Base-by-base conservation (phyloP, 2,888 invertebrate species). In the Onthophagus sagittarius region DNA sequence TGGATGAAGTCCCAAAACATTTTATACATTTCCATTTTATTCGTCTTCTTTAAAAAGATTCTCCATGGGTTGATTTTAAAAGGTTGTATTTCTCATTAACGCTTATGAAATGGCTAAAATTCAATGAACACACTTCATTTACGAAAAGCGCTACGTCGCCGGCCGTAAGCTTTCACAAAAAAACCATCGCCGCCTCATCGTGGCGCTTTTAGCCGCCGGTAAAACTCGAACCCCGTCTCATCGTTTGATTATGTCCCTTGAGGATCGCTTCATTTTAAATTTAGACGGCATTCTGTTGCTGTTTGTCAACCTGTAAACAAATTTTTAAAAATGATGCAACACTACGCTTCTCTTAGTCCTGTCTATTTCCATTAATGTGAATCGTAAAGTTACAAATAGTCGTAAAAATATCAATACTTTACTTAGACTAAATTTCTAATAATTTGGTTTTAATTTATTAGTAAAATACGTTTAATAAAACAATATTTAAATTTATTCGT, bases 181-280 rank as follows among this genome's bases (percentile, higher is more conserved):
- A 53, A 53, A 53, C 1, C 39, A 67, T 67, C 15, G 31, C 31
- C 9, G 64, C 15, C 67, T n/a, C 67, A 5, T 23, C 32, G 7
- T 5, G 15, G n/a, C n/a, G 15, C 67, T 67, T 67, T 67, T 67
- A 67, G 31, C 67, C n/a, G 9, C 39, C 31, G 67, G 6, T 15
- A 6, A 23, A 15, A 32, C 67, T 67, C n/a, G 15, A 23, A 67
- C 15, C 32, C 23, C 67, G 32, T n/a, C 23, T 23, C 67, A 67
- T 67, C 31, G 67, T 67, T 67, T 67, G 67, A 67, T 67, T 32
- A 67, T 23, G 13, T 67, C 67, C 32, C 67, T 15, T n/a, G 15
- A 31, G 15, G 67, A n/a, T 23, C 7, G 7, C 39, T 23, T 67
- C 67, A 31, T 32, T 67, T 23, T 32, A 67, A 67, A 67, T 67